These are phyloP conservation scores for Fulica atra DNA, from an alignment of 2,113 vertebrate genomes.

Conservation along the genomic window DNA sequence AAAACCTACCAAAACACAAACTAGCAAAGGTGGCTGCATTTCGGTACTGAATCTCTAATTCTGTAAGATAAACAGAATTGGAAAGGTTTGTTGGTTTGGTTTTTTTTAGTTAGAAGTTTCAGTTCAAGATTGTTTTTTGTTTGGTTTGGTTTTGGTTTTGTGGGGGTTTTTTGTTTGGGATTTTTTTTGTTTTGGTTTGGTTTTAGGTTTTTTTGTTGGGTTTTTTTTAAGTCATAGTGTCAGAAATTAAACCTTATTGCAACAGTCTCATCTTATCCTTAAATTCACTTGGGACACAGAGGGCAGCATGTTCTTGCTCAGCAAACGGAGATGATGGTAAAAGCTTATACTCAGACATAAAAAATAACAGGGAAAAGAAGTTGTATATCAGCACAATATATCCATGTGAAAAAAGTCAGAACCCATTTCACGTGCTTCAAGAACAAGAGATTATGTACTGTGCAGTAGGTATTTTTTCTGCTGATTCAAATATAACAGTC, in stretches of 20 bases:
- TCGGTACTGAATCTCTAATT: neutral
- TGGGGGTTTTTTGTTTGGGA: neutral
- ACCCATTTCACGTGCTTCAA: neutral
- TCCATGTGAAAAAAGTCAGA: neutral
- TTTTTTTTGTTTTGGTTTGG: neutral
- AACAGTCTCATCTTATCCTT: neutral
- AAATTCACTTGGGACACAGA: neutral
- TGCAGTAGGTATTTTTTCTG: neutral
- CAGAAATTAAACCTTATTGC: neutral
- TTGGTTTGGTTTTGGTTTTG: neutral
- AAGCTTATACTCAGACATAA: neutral
- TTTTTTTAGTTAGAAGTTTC: neutral
- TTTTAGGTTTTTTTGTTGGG: neutral
- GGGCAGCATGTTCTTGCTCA: neutral
- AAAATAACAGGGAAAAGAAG: neutral
- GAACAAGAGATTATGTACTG: neutral
- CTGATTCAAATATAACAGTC: neutral
- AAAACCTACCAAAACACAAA: neutral
- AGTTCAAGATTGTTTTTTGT: neutral
- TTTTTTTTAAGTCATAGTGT: neutral
- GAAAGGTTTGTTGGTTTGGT: neutral
- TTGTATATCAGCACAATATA: neutral
- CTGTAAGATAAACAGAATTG: accelerated
- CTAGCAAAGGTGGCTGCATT: neutral
- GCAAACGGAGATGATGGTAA: neutral